Percentiles rank a stretch among this genome's conserved stretches.
Conservation (phyloP, 2,888 invertebrate genomes). For the Drosophila gaucha region DNA sequence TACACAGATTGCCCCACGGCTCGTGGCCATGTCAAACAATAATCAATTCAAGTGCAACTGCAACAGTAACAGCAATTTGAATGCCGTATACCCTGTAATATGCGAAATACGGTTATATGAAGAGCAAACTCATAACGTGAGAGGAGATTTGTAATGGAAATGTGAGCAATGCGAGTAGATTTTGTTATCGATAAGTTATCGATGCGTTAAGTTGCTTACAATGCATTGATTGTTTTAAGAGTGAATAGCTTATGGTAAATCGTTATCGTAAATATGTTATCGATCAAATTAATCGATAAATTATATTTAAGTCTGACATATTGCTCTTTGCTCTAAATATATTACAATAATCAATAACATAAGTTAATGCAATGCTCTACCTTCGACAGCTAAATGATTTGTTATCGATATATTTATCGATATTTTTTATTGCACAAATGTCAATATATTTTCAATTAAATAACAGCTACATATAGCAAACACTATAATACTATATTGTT, state of each 20-base stretch:
- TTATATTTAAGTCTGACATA: too few relatives aligned
- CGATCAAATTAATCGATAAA: not conserved
- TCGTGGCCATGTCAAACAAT: slow-evolving; percentile 63
- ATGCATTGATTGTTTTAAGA: not conserved
- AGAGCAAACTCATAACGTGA: too few relatives aligned
- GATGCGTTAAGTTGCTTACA: not conserved
- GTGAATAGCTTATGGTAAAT: too few relatives aligned
- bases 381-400: too few relatives aligned
- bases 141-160: too few relatives aligned
- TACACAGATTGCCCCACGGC: slow-evolving; percentile 45
- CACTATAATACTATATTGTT: too few relatives aligned
- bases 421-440: not conserved
- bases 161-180: too few relatives aligned
- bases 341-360: too few relatives aligned
- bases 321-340: too few relatives aligned
- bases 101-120: not conserved
- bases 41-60: slow-evolving; percentile 59
- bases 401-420: not conserved
- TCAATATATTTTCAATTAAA: not conserved
- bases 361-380: too few relatives aligned
- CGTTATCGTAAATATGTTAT: too few relatives aligned
- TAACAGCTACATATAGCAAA: not conserved
- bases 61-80: slow-evolving; percentile 37
- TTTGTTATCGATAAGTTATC: not conserved
- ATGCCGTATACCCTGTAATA: slow-evolving; percentile 21